Percentiles rank a stretch among this genome's conserved stretches.
Conservation (phyloP, 2,888 invertebrate genomes). For the Physocephala rufipes region DNA sequence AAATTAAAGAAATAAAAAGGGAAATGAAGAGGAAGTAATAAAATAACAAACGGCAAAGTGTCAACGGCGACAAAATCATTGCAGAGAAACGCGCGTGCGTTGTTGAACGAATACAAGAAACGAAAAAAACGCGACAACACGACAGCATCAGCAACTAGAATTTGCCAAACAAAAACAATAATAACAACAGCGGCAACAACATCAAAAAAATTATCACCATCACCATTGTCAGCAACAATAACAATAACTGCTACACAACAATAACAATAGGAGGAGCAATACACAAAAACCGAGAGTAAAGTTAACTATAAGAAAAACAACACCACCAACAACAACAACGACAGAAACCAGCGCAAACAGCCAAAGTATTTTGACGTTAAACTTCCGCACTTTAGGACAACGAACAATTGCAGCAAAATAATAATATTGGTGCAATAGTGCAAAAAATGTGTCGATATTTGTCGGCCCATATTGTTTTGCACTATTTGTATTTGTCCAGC, state of each 20-base stretch:
- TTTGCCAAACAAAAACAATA: too few species aligned
- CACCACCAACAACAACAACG: background rate
- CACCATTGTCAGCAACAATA: background rate
- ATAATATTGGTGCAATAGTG: slow-evolving; percentile 38
- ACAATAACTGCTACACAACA: background rate
- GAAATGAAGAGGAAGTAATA: slow-evolving; percentile 6
- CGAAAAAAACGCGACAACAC: background rate
- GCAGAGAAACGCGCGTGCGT: background rate
- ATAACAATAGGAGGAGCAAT: too few species aligned
- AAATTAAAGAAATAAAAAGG: slow-evolving; percentile 4
- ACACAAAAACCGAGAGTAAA: background rate
- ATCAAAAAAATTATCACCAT: background rate
- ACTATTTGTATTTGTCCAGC: slow-evolving; percentile 44
- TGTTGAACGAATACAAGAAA: background rate
- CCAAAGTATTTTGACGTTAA: slow-evolving; percentile 4
- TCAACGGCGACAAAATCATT: background rate
- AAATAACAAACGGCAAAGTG: slow-evolving; percentile 7
- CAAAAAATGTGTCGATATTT: slow-evolving; percentile 34
- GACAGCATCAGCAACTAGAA: too few species aligned
- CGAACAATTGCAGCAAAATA: slow-evolving; percentile 20
- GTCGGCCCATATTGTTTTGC: too few species aligned
- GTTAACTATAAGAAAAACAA: background rate
- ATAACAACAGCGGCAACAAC: too few species aligned
- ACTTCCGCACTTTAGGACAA: slow-evolving; percentile 30
- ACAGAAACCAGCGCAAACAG: background rate